Conservation (phyloP, 2,113 vertebrate species). For the Pygoscelis adeliae region DNA sequence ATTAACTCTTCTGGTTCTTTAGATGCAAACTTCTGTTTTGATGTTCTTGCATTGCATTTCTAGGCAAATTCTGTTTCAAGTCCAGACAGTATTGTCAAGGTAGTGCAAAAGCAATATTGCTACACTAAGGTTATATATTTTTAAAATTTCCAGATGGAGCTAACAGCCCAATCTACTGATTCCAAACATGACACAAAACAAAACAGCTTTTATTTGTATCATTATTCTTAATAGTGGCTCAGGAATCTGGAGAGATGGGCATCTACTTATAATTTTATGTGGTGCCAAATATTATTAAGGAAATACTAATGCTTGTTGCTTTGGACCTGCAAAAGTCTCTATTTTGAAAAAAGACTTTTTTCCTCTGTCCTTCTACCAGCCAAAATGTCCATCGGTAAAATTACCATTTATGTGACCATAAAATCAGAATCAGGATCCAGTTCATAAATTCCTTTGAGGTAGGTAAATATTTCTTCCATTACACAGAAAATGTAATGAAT, state of each 20-base stretch:
- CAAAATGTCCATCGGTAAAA: neutral
- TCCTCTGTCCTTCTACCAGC: neutral
- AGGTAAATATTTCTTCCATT: constrained; percentile 4
- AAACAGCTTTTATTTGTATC: neutral
- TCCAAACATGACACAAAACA: neutral
- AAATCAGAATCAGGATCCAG: neutral
- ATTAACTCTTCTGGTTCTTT: neutral
- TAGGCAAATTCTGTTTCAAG: neutral
- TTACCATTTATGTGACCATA: neutral
- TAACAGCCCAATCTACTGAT: neutral
- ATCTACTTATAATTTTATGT: neutral
- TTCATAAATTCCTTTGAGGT: neutral
- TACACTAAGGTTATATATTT: neutral
- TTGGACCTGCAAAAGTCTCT: neutral
- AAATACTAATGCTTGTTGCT: neutral
- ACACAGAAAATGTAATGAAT: neutral
- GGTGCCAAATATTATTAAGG: neutral
- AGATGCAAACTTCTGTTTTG: neutral
- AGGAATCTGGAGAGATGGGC: neutral
- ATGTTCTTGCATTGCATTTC: neutral
- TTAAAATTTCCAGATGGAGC: neutral
- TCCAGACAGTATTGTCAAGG: neutral
- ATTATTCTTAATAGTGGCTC: neutral
- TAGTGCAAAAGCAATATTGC: neutral
- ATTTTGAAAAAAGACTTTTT: neutral